Evolutionary conservation across 2,888 invertebrate species (phyloP).

Genomic region (Coecobrya sp.): DNA sequence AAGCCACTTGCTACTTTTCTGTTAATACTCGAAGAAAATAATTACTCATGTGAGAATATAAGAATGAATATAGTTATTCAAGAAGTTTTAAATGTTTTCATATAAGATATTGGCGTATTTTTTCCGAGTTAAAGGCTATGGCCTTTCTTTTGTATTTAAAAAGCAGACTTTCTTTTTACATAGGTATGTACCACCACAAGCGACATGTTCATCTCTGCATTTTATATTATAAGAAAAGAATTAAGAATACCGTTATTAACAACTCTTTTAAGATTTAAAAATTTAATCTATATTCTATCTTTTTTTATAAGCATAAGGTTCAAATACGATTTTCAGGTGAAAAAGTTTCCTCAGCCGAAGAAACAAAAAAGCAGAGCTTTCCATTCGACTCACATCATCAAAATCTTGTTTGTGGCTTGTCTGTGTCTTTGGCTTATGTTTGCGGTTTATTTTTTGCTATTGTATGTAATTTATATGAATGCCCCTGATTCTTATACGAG

Average conservation of each 20-base stretch:
- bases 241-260: background rate
- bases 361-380: background rate
- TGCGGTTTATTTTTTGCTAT: background rate
- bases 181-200: too few relatives aligned
- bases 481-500: background rate
- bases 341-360: background rate
- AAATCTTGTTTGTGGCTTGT: slow-evolving; percentile 4
- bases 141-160: too few relatives aligned
- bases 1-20: too few relatives aligned
- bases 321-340: background rate
- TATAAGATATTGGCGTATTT: too few relatives aligned
- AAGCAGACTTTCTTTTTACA: too few relatives aligned
- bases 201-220: background rate
- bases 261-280: background rate
- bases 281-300: background rate
- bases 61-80: too few relatives aligned
- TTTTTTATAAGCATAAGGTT: background rate
- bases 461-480: too few relatives aligned
- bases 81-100: too few relatives aligned
- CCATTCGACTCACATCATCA: background rate
- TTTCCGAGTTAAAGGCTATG: too few relatives aligned
- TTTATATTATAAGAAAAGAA: too few relatives aligned
- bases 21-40: too few relatives aligned
- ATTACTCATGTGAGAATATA: too few relatives aligned
- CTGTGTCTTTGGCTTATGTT: background rate